Conservation (phyloP, 2,888 invertebrate species). For the Scelioninae gen. 1 region DNA sequence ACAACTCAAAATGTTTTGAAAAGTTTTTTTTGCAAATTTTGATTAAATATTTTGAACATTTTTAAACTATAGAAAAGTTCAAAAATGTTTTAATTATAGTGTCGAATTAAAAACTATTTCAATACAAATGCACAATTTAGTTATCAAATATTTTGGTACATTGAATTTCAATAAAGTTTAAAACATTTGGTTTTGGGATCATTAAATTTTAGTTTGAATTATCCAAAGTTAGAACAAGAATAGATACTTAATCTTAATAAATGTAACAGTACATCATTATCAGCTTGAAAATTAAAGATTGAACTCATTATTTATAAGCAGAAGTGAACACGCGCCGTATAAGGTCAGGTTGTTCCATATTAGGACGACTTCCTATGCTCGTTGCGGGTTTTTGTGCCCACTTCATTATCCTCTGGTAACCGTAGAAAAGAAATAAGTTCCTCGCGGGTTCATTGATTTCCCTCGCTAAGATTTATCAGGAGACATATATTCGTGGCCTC, state of each 20-base stretch:
- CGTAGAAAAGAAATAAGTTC: slow-evolving; percentile 22
- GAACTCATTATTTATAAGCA: slow-evolving; percentile 48
- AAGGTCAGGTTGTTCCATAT: slow-evolving; percentile 36
- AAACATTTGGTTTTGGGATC: too few relatives aligned
- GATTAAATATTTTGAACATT: too few relatives aligned
- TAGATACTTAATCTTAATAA: slow-evolving; percentile 3
- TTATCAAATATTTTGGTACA: too few relatives aligned
- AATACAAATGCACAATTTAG: too few relatives aligned
- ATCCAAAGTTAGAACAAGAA: too few relatives aligned
- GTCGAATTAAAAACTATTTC: too few relatives aligned
- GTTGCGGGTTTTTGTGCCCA: slow-evolving; percentile 28
- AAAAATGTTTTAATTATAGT: too few relatives aligned
- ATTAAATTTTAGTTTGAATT: too few relatives aligned
- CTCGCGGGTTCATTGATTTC: slow-evolving; percentile 40
- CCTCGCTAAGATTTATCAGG: slow-evolving; percentile 45
- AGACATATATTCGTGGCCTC: slow-evolving; percentile 53
- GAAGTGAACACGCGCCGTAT: slow-evolving; percentile 38
- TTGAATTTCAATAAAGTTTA: too few relatives aligned
- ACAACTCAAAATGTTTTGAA: too few relatives aligned
- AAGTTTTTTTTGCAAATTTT: too few relatives aligned
- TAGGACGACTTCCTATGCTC: slow-evolving; percentile 41
- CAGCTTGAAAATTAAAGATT: slow-evolving; percentile 28
- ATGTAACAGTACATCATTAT: slow-evolving; percentile 23
- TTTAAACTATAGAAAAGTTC: too few relatives aligned
- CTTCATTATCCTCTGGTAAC: slow-evolving; percentile 40